Percentiles rank a stretch among this genome's conserved stretches.
Evolutionary conservation across 2,797 vertebrate genomes (phyloP).

Genomic region (Gymnothorax javanicus): DNA sequence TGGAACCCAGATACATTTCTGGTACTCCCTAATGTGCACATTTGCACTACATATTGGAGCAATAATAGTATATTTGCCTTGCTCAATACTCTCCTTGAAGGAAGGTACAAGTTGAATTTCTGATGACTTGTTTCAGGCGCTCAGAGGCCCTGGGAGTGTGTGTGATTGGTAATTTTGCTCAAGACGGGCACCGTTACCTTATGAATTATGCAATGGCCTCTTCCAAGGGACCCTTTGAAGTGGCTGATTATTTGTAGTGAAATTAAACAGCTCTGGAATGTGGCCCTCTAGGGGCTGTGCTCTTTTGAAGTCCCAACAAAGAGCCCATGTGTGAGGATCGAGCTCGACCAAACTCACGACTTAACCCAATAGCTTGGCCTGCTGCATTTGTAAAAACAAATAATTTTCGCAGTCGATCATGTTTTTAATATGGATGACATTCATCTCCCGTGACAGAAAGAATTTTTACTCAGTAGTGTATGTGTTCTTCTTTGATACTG

Average conservation of each 20-base stretch:
- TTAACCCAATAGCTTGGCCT: constrained; percentile 23
- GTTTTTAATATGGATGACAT: not conserved
- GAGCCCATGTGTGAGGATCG: constrained; percentile 47
- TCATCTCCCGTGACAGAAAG: constrained; percentile 1
- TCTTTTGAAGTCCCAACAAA: constrained; percentile 47
- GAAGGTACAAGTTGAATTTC: constrained; percentile 42
- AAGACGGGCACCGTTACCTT: constrained; percentile 17
- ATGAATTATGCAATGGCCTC: constrained; percentile 40
- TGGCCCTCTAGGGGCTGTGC: constrained; percentile 39
- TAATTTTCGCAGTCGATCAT: not conserved
- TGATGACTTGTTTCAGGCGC: constrained; percentile 44
- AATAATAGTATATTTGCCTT: constrained; percentile 60
- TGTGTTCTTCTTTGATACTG: not conserved
- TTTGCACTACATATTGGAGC: constrained; percentile 51
- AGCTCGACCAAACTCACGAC: constrained; percentile 42
- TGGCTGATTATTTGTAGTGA: constrained; percentile 54
- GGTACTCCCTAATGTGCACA: constrained; percentile 53
- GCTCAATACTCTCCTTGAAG: constrained; percentile 48
- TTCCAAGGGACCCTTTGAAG: constrained; percentile 50
- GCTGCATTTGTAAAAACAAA: constrained; percentile 48
- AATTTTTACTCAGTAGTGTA: not conserved
- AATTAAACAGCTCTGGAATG: constrained; percentile 58
- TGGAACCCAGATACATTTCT: not conserved
- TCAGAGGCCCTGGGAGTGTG: constrained; percentile 32
- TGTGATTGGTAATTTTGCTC: constrained; percentile 27